A percentile compares a stretch with the other conserved stretches of the same genome.
Conservation (phyloP, 2,113 vertebrate species). For the Sander lucioperca region DNA sequence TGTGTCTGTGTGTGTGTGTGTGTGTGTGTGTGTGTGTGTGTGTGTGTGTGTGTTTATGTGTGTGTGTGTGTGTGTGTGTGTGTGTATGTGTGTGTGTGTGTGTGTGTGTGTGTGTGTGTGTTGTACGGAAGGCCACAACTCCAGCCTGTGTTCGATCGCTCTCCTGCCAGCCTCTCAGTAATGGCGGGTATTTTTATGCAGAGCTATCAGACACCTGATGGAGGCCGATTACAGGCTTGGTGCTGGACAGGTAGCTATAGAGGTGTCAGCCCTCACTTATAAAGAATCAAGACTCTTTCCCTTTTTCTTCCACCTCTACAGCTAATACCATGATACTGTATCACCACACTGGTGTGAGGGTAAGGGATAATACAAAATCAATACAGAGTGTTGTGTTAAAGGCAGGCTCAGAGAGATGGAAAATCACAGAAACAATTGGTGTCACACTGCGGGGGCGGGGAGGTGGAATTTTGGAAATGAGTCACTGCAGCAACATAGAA, state of each 20-base stretch:
- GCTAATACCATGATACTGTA: constrained; percentile 46
- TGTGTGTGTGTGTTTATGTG: constrained; percentile 1
- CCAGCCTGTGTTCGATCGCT: constrained; percentile 27
- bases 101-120: constrained; percentile 24
- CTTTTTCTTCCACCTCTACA: constrained; percentile 45
- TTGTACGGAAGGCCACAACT: not conserved
- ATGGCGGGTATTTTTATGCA: constrained; percentile 73
- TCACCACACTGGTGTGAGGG: constrained; percentile 17
- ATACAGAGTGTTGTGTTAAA: constrained; percentile 8
- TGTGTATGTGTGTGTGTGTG: constrained; percentile 16
- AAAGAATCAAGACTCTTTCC: constrained; percentile 51
- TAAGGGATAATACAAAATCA: constrained; percentile 7
- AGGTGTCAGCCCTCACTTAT: constrained; percentile 58
- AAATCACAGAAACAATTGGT: not conserved
- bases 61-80: constrained; percentile 13
- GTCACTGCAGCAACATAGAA: not conserved
- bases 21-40: constrained; percentile 20
- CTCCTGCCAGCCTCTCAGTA: constrained; percentile 47
- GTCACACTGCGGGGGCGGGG: not conserved
- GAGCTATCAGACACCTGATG: constrained; percentile 71
- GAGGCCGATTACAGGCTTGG: constrained; percentile 67
- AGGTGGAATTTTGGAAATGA: not conserved
- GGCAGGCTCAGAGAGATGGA: not conserved
- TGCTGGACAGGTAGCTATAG: constrained; percentile 40
- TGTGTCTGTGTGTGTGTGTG: constrained; percentile 13